phyloP scores from a whole-genome alignment of 2,888 invertebrate species.

The Nomada flava region DNA sequence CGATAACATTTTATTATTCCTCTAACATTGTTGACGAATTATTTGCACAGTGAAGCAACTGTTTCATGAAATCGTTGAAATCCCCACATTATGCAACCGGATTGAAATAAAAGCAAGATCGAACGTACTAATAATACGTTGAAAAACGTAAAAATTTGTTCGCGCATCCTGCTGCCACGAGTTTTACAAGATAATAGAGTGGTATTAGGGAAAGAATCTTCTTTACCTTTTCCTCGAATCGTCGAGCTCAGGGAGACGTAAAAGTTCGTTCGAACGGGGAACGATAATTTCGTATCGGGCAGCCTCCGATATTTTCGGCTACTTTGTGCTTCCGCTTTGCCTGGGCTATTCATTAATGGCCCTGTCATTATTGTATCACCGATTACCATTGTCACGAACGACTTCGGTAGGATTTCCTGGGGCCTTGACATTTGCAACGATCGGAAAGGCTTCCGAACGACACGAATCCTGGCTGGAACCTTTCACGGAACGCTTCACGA shows the following conservation, averaged over 20 bases:
- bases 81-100: too few species aligned
- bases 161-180: constrained; percentile 5
- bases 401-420: constrained; percentile 3
- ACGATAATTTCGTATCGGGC: constrained; percentile 37
- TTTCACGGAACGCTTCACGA: constrained; percentile 46
- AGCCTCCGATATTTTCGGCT: constrained; percentile 53
- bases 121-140: too few species aligned
- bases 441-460: constrained; percentile 43
- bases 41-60: too few species aligned
- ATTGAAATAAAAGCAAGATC: too few species aligned
- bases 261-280: constrained; percentile 10
- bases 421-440: constrained; percentile 64
- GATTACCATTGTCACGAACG: constrained; percentile 25
- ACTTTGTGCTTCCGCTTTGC: constrained; percentile 64
- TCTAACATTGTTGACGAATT: too few species aligned
- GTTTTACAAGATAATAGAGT: constrained; percentile 46
- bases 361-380: constrained; percentile 14
- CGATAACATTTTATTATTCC: too few species aligned
- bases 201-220: constrained; percentile 26
- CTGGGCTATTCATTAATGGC: constrained; percentile 67
- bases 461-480: constrained; percentile 13
- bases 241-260: constrained; percentile 23
- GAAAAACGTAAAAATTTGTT: constrained; percentile 2
- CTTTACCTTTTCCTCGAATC: constrained; percentile 22
- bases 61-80: too few species aligned